Evolutionary conservation across 2,797 vertebrate species (phyloP), one percentile per base, ranked within the genome.

Genomic region (Pogonophryne albipinna): DNA sequence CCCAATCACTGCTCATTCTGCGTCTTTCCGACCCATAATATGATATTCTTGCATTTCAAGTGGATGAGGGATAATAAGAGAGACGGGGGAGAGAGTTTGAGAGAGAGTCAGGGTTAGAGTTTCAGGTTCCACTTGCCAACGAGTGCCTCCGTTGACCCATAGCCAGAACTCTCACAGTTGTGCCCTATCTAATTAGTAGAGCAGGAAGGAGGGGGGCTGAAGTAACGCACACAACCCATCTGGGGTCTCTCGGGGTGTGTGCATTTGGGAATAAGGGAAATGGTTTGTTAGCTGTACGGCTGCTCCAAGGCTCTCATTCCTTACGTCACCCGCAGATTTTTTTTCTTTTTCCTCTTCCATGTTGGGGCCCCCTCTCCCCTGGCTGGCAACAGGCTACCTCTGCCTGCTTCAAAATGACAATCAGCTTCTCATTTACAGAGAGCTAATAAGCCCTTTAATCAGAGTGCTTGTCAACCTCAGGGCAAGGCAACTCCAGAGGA

Each of bases 371-470:
- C 66, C 56, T 55, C 70, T 86, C 53, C 79, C 53, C 71, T 62
- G 68, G 72, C 66, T 85, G 75, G 75, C 81, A 79, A 83, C 82
- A 84, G 83, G 76, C 80, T 82, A 80, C 82, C 83, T 79, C 77
- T 63, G 78, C 79, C 62, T 84, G 77, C 83, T 83, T 87, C 80
- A 81, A 84, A 87, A 91, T 92, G 87, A 91, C 88, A 90, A 83
- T 89, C 84, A 52, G 82, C 89, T 87, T 90, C 89, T 92, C 88
- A 78, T 89, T 90, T 89, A 87, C 84, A 80, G 79, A 71, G 47
- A 80, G 86, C 87, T 93, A 94, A 93, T 90, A 91, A 92, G 90
- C 76, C 85, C 91, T 93, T 93, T 91, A 93, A 93, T 93, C 90
- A 93, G 92, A 87, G 88, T 59, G 74, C 89, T 84, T 88, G 89